These are phyloP conservation scores for Cotesia chilonis DNA, from an alignment of 1,140 invertebrate species.

Conservation along the genomic window DNA sequence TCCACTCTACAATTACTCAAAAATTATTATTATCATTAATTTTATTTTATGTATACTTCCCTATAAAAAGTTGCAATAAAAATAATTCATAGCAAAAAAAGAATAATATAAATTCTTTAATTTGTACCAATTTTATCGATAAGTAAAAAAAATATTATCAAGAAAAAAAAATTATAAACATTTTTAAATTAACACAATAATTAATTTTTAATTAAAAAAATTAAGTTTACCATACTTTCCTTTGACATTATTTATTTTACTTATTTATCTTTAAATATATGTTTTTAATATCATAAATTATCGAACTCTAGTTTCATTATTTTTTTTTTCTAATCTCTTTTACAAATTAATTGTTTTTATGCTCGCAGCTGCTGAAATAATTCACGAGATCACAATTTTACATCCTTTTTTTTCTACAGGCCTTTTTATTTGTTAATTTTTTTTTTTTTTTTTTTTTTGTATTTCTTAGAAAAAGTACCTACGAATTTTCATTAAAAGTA, in stretches of 20 bases:
- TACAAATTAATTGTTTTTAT: conserved; percentile 9
- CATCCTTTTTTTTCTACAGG: background rate
- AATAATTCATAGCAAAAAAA: no score
- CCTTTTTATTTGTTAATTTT: no score
- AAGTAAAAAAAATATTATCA: no score
- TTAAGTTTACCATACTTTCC: background rate
- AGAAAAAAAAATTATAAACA: no score
- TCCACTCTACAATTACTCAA: background rate
- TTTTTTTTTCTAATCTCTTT: conserved; percentile 17
- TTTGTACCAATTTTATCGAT: no score
- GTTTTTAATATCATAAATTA: conserved; percentile 6
- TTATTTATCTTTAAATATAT: background rate
- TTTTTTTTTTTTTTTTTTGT: no score
- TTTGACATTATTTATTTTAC: background rate
- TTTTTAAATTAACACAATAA: no score
- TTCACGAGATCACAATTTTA: background rate
- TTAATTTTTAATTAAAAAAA: background rate
- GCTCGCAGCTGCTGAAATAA: conserved; percentile 12
- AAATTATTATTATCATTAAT: conserved; percentile 1
- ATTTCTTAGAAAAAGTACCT: no score
- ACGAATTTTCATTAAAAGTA: no score
- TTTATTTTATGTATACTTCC: conserved; percentile 1
- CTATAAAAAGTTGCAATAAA: no score
- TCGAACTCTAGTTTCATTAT: conserved; percentile 18
- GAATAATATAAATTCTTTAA: no score